phyloP scores from a whole-genome alignment of 2,797 vertebrate genomes.

The Discoglossus pictus region DNA sequence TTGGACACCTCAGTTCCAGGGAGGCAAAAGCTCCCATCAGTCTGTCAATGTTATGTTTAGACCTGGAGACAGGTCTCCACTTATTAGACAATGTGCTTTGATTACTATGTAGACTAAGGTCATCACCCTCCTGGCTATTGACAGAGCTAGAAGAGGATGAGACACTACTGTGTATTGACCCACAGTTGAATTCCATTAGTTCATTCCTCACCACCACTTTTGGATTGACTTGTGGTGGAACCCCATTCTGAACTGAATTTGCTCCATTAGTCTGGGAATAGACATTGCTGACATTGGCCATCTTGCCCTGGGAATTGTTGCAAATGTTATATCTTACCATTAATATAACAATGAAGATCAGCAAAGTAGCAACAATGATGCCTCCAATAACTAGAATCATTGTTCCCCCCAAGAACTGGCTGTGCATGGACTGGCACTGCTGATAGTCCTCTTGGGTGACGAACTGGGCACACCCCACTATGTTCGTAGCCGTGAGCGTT shows the following conservation, averaged over 20 bases:
- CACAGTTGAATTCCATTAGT: constrained; percentile 82
- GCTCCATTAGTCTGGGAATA: constrained; percentile 93
- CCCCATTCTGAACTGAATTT: constrained; percentile 75
- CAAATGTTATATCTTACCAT: constrained; percentile 96
- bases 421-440: constrained; percentile 92
- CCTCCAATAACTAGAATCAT: constrained; percentile 96
- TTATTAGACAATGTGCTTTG: constrained; percentile 82
- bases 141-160: constrained; percentile 89
- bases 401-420: constrained; percentile 92
- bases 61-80: constrained; percentile 81
- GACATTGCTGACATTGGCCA: constrained; percentile 83
- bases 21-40: constrained; percentile 92
- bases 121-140: constrained; percentile 76
- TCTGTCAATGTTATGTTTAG: constrained; percentile 84
- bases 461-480: constrained; percentile 94
- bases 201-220: constrained; percentile 89
- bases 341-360: constrained; percentile 95
- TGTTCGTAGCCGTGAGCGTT: constrained; percentile 94
- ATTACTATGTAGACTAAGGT: constrained; percentile 77
- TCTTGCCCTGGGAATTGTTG: constrained; percentile 77
- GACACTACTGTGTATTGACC: constrained; percentile 81
- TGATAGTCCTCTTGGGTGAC: constrained; percentile 91
- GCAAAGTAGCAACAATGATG: constrained; percentile 89
- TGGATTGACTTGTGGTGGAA: constrained; percentile 80
- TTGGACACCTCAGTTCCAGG: constrained; percentile 86